phyloP scores from a whole-genome alignment of 2,797 vertebrate genomes.

The Sebastes kiyomatsui region DNA sequence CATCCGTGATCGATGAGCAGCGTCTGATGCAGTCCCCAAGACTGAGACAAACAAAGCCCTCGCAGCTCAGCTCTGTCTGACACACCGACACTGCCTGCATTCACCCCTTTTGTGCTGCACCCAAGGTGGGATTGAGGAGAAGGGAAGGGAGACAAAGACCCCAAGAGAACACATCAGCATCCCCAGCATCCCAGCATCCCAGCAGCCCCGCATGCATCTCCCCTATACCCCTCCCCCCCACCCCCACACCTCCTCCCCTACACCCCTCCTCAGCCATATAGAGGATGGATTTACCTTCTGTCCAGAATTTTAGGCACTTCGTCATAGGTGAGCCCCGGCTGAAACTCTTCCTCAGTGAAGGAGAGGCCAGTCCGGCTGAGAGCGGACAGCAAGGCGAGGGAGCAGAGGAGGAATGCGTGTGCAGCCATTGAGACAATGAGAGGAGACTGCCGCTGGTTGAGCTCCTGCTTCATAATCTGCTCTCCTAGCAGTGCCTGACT shows the following conservation, averaged over 20 bases:
- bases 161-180: constrained; percentile 68
- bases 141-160: constrained; percentile 26
- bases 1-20: constrained; percentile 77
- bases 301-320: constrained; percentile 86
- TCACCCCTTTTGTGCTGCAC: neutral
- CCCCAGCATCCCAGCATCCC: constrained; percentile 73
- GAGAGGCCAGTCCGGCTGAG: constrained; percentile 77
- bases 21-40: constrained; percentile 74
- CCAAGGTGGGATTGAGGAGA: constrained; percentile 52
- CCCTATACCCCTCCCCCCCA: constrained; percentile 15
- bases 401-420: constrained; percentile 83
- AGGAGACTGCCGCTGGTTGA: constrained; percentile 82
- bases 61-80: constrained; percentile 28
- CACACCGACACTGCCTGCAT: constrained; percentile 22
- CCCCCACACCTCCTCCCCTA: neutral
- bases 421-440: constrained; percentile 86
- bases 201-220: constrained; percentile 65
- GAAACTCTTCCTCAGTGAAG: constrained; percentile 74
- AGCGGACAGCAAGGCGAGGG: constrained; percentile 77
- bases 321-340: constrained; percentile 77
- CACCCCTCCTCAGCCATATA: constrained; percentile 42
- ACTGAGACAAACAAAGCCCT: constrained; percentile 74
- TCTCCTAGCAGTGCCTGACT: constrained; percentile 81
- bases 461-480: constrained; percentile 87
- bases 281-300: constrained; percentile 81